Evolutionary conservation across 2,113 vertebrate genomes (phyloP).

Genomic region (Anser brachyrhynchus): DNA sequence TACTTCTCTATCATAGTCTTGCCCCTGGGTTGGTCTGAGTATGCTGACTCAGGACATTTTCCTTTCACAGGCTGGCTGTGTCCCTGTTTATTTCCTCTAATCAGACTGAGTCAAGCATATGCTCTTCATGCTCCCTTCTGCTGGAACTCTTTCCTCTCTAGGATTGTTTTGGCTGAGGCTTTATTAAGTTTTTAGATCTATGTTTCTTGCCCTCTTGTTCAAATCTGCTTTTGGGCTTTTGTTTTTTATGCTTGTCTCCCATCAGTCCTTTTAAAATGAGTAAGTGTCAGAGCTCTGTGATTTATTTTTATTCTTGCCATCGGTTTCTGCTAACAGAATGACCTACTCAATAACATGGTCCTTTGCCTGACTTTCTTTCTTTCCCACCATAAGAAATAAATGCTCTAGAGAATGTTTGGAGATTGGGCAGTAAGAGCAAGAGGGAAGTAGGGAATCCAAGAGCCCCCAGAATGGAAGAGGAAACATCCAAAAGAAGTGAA

Average conservation of each 20-base stretch:
- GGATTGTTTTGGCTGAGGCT: constrained; percentile 71
- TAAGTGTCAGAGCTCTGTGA: constrained; percentile 69
- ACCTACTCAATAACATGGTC: constrained; percentile 66
- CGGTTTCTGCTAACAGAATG: constrained; percentile 75
- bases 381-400: constrained; percentile 39
- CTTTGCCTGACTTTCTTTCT: constrained; percentile 39
- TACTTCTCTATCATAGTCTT: background rate
- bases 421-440: background rate
- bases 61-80: constrained; percentile 20
- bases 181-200: constrained; percentile 69
- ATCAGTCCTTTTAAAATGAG: constrained; percentile 70
- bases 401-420: constrained; percentile 35
- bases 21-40: background rate
- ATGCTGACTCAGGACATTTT: constrained; percentile 25
- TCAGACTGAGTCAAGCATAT: constrained; percentile 45
- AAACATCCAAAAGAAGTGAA: background rate
- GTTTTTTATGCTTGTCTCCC: constrained; percentile 77
- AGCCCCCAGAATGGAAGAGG: background rate
- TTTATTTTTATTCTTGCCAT: constrained; percentile 81
- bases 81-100: constrained; percentile 72
- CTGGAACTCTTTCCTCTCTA: constrained; percentile 31
- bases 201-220: constrained; percentile 59
- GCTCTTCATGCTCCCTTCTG: background rate
- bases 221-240: constrained; percentile 74
- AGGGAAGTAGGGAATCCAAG: background rate